Base-by-base conservation (phyloP, 2,888 invertebrate genomes). In the Mesorhabditis belari region DNA sequence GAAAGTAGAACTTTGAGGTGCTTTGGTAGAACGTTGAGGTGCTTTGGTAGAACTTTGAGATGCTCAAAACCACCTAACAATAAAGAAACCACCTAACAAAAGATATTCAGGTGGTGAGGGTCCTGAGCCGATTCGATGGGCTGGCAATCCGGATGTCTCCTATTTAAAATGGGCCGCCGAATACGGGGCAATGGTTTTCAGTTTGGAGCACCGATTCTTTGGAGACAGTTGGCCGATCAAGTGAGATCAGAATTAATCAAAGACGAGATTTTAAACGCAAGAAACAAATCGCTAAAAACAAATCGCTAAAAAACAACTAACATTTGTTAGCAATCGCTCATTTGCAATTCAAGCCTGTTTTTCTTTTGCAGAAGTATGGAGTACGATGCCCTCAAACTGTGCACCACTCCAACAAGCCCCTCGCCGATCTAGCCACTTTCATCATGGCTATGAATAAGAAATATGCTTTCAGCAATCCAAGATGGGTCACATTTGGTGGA, bases 401-500 rank as follows among this genome's bases (percentile, higher is more conserved):
- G 69, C 5, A 73, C 73, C 3, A 71, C 70, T 3, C 63, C 70
- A 81, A 84, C 60, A 85, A 86, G 74, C 85, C 85, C 3, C 76
- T 86, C 25, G 91, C 89, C 0, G 95, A 95, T 83, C 83, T 92
- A 60, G 91, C 92, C 0, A 85, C 86, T 70, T 95, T 95, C 77
- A 88, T 92, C 25, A 81, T 83, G 57, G 85, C 85, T 26, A 90
- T 90, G 87, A 89, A 88, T 61, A 52, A 61, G 1, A 61, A 74
- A 28, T 62, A 69, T 49, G 66, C 72, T 50, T 70, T 67, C 58
- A 67, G 67, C 23, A 71, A 80, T 70, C 78, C 82, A 1, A 90
- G 89, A 82, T 93, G 92, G 91, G 88, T 95, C 65, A 88, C 88
- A 1, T 94, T 95, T 81, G 95, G 95, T n/a, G 95, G 95, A 3